Conservation (phyloP, 2,888 invertebrate genomes). For the Anarsia innoxiella region DNA sequence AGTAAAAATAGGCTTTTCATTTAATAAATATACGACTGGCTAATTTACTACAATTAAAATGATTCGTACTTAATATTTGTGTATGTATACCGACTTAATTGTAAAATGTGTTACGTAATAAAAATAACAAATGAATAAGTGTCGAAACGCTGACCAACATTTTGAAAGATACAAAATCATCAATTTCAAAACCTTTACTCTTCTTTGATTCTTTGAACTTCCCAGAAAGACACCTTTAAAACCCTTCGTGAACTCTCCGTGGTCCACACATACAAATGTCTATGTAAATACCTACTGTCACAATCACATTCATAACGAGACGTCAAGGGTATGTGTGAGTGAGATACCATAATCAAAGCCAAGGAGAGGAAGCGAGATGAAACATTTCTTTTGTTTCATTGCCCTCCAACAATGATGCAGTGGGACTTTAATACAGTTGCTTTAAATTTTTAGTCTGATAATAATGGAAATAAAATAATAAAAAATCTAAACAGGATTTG, state of each 20-base stretch:
- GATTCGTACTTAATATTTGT: too few species aligned
- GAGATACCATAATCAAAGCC: constrained; percentile 49
- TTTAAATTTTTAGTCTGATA: constrained; percentile 41
- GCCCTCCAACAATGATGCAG: constrained; percentile 57
- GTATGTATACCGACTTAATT: too few species aligned
- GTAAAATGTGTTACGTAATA: too few species aligned
- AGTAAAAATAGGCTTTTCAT: too few species aligned
- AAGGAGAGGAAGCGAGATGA: constrained; percentile 38
- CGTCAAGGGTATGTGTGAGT: constrained; percentile 57
- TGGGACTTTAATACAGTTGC: constrained; percentile 66
- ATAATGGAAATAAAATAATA: too few species aligned
- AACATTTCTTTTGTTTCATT: constrained; percentile 64
- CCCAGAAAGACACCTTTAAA: constrained; percentile 3
- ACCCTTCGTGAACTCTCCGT: constrained; percentile 23
- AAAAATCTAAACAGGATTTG: too few species aligned
- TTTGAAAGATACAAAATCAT: too few species aligned
- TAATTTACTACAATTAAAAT: too few species aligned
- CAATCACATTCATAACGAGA: constrained; percentile 53
- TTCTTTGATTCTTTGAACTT: not conserved
- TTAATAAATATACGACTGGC: too few species aligned
- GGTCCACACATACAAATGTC: constrained; percentile 29
- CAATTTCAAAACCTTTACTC: too few species aligned
- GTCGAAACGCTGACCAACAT: too few species aligned
- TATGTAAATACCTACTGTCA: constrained; percentile 38
- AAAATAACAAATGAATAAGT: too few species aligned